A percentile compares a stretch with the other conserved stretches of the same genome.
phyloP scores from a whole-genome alignment of 2,888 invertebrate genomes.

The Tridacna gigas region DNA sequence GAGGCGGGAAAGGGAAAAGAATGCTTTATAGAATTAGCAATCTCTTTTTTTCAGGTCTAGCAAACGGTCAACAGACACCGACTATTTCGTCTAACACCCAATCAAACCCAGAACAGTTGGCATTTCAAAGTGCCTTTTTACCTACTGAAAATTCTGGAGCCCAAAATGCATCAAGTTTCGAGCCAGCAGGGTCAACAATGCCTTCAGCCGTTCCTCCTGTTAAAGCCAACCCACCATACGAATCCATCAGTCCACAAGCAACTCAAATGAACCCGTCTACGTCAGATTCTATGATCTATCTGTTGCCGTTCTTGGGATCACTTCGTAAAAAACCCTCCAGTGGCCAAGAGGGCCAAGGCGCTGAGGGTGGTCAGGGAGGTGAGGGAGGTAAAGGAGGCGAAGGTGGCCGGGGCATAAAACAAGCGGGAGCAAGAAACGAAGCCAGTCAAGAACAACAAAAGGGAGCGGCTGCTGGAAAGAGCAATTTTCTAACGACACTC shows the following conservation, averaged over 20 bases:
- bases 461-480: background rate
- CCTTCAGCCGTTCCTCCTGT: background rate
- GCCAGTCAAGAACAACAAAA: background rate
- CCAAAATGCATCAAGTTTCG: background rate
- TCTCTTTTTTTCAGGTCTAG: too few species aligned
- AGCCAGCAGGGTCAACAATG: background rate
- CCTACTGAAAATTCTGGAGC: too few species aligned
- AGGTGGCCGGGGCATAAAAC: background rate
- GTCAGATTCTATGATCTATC: background rate
- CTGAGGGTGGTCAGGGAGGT: background rate
- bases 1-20: too few species aligned
- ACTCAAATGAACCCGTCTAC: background rate
- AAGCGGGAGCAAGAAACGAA: background rate
- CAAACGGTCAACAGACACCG: too few species aligned
- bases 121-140: background rate
- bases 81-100: too few species aligned
- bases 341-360: background rate
- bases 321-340: background rate
- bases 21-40: too few species aligned
- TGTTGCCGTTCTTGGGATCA: background rate
- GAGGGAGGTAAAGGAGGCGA: background rate
- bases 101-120: background rate
- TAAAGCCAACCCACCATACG: slow-evolving; percentile 9
- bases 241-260: background rate
- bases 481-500: background rate